Evolutionary conservation across 2,113 vertebrate species (phyloP).

Genomic region (Leucopsar rothschildi): DNA sequence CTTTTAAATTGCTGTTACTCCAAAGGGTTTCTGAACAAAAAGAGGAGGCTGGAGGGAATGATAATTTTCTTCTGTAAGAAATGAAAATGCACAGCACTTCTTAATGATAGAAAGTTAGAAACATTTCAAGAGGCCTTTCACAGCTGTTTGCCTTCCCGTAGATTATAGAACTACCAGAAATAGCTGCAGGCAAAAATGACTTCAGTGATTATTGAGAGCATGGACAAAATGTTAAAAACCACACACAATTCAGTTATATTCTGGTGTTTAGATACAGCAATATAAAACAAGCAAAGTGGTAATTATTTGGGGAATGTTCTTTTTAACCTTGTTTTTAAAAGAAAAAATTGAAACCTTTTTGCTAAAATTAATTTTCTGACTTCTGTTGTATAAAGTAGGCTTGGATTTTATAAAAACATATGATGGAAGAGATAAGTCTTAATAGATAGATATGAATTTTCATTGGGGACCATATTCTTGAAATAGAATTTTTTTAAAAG

Average conservation of each 20-base stretch:
- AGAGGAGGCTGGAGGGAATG: not conserved
- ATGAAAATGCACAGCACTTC: not conserved
- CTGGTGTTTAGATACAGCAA: not conserved
- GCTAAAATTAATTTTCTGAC: not conserved
- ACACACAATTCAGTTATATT: not conserved
- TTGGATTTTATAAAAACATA: not conserved
- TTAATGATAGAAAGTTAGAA: not conserved
- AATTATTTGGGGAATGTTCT: not conserved
- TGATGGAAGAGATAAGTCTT: not conserved
- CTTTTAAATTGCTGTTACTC: not conserved
- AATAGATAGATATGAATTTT: not conserved
- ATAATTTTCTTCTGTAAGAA: not conserved
- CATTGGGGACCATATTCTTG: not conserved
- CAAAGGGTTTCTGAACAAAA: not conserved
- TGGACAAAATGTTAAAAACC: not conserved
- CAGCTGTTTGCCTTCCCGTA: not conserved
- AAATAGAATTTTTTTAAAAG: not conserved
- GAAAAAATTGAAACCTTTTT: not conserved
- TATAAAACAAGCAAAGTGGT: not conserved
- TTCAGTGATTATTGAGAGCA: not conserved
- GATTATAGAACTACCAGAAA: not conserved
- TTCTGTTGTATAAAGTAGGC: not conserved
- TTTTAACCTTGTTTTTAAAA: not conserved
- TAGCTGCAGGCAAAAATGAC: not conserved
- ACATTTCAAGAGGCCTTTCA: not conserved